Percentiles rank a stretch among this genome's conserved stretches.
phyloP scores from a whole-genome alignment of 2,797 vertebrate species.

The Tadarida brasiliensis region DNA sequence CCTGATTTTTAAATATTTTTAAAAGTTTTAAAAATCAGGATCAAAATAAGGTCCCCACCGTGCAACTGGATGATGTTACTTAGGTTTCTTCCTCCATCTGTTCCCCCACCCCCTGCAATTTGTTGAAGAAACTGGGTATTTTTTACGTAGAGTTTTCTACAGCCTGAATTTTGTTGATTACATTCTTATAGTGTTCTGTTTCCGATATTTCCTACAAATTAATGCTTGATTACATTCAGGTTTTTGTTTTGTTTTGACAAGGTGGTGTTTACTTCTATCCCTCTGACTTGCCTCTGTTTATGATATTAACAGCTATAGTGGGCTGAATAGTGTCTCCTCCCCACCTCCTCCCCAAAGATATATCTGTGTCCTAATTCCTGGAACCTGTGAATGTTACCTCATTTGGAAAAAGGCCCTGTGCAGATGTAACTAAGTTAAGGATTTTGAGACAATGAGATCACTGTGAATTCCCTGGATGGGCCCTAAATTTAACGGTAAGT shows the following conservation, averaged over 20 bases:
- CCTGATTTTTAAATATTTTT: background rate
- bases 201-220: background rate
- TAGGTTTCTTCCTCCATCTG: background rate
- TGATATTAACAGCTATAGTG: background rate
- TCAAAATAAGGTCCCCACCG: background rate
- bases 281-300: background rate
- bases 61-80: background rate
- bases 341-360: background rate
- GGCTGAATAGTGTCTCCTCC: background rate
- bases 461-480: background rate
- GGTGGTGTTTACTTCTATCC: background rate
- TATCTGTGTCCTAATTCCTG: background rate
- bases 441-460: background rate
- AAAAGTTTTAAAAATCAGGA: slow-evolving; percentile 4
- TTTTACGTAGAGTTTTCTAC: background rate
- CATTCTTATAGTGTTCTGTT: background rate
- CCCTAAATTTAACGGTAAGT: background rate
- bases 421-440: background rate
- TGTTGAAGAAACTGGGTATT: slow-evolving; percentile 17
- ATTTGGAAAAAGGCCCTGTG: background rate
- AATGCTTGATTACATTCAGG: background rate
- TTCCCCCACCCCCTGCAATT: background rate
- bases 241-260: background rate
- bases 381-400: background rate
- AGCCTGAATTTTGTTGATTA: slow-evolving; percentile 10